Conservation (phyloP, 2,113 vertebrate genomes). For the Cyphomyrus plagiostoma region DNA sequence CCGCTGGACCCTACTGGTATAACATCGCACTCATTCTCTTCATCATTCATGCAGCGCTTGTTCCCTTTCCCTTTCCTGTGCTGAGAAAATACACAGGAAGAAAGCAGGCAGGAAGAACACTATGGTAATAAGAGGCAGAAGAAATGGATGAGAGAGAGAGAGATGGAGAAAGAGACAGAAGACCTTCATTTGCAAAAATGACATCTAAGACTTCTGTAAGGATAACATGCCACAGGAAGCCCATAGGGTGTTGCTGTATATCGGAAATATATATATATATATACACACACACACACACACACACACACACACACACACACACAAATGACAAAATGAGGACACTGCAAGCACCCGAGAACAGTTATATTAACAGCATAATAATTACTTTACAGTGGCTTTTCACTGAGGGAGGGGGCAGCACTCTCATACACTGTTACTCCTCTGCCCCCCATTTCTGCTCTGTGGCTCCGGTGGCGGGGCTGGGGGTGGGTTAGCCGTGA, state of each 20-base stretch:
- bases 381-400: constrained; percentile 3
- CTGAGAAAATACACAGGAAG: not conserved
- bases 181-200: not conserved
- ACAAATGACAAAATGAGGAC: not conserved
- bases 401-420: not conserved
- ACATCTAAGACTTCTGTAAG: not conserved
- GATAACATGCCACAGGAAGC: not conserved
- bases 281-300: not conserved
- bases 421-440: not conserved
- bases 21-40: not conserved
- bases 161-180: not conserved
- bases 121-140: not conserved
- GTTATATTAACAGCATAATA: not conserved
- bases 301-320: no score
- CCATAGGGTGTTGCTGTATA: not conserved
- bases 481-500: not conserved
- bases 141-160: not conserved
- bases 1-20: not conserved
- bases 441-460: not conserved
- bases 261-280: not conserved
- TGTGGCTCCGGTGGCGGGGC: not conserved
- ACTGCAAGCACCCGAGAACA: not conserved
- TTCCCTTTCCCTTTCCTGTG: not conserved
- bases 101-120: not conserved
- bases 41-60: not conserved